Conservation (phyloP, 1,140 invertebrate species). For the Dinoponera quadriceps region DNA sequence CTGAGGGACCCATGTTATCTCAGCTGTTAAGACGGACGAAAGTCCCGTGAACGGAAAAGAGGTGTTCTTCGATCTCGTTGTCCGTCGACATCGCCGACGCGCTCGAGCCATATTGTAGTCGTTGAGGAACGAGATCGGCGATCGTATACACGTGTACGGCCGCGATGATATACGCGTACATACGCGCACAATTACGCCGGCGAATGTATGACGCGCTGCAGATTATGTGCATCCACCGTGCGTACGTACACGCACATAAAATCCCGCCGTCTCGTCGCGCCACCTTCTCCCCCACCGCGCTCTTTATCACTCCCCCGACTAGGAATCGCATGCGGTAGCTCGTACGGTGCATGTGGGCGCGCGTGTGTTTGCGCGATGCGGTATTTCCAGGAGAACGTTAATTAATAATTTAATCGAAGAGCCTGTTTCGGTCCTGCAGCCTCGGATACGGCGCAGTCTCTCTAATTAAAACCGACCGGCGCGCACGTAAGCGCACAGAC, state of each 20-base stretch:
- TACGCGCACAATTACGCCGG: neutral
- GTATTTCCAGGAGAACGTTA: constrained; percentile 83
- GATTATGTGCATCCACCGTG: constrained; percentile 53
- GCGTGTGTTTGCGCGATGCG: constrained; percentile 73
- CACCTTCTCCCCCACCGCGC: constrained; percentile 3
- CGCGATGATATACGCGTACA: neutral
- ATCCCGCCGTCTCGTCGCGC: constrained; percentile 16
- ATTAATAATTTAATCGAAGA: constrained; percentile 85
- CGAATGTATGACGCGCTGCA: constrained; percentile 23
- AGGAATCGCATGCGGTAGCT: constrained; percentile 39
- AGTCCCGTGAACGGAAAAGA: no score
- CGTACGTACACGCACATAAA: constrained; percentile 60
- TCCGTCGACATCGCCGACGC: constrained; percentile 8
- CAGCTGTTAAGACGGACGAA: no score
- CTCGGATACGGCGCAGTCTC: constrained; percentile 61
- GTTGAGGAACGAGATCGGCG: constrained; percentile 9
- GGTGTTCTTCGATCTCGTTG: constrained; percentile 1
- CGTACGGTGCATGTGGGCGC: neutral
- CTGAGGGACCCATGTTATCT: no score
- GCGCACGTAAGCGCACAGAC: neutral
- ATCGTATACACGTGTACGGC: neutral
- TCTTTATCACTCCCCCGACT: constrained; percentile 25
- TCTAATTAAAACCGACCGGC: constrained; percentile 80
- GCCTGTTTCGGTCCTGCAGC: constrained; percentile 77
- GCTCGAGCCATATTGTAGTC: constrained; percentile 6